Evolutionary conservation across 2,797 vertebrate genomes (phyloP), one percentile per base, ranked within the genome.

Genomic region (Garrulus glandarius): DNA sequence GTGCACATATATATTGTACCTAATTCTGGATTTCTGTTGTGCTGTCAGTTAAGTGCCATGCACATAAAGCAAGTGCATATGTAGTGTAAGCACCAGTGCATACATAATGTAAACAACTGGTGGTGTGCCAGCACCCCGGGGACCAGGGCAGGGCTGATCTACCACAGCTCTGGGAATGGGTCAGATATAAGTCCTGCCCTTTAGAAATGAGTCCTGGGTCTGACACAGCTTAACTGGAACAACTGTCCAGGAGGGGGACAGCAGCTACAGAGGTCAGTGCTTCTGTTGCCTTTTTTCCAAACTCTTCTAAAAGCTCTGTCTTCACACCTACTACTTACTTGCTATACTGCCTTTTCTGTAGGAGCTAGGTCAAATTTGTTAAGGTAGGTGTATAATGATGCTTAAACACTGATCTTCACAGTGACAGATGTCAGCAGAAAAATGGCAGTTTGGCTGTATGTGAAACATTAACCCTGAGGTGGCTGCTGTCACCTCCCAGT

Each of bases 381-480:
- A 26, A 75, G 43, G 50, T 41, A 41, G 21, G 21, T 84, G 47
- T 84, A 15, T 68, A 71, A 69, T 5, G 49, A 29, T 63, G 53
- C 57, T 92, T 76, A 80, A 78, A 41, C 64, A 50, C 9, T 46
- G 50, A 57, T 91, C 37, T 32, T 84, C 0, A 1, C 55, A 70
- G 13, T 57, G 81, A 23, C 18, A 39, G 68, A 55, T 72, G 56
- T 80, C 84, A 84, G 20, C 69, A 88, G 72, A 78, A 89, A 79
- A 71, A 24, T 1, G 26, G 39, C 84, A 52, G 17, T 85, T 92
- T 63, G 79, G 47, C 68, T 68, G 37, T 11, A 5, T 57, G 67
- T 80, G 89, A 93, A 96, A 78, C 39, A 50, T 86, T 76, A 96
- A 81, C 91, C 83, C 72, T 57, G 89, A 96, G 83, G 72, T 93